phyloP scores from a whole-genome alignment of 2,888 invertebrate species.

The Ephialtes manifestator region DNA sequence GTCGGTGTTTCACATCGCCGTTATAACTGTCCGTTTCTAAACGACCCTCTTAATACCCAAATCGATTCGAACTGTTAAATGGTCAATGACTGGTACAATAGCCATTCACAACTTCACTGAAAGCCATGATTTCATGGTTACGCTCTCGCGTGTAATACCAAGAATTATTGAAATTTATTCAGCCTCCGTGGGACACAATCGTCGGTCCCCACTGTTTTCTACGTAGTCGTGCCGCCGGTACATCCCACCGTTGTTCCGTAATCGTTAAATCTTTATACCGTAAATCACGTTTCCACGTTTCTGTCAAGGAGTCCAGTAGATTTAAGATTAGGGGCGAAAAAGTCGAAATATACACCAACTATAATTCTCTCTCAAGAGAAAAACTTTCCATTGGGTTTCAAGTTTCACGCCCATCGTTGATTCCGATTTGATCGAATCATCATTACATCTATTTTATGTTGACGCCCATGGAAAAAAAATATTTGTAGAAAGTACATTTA shows the following conservation, averaged over 20 bases:
- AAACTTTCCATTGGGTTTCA: not conserved
- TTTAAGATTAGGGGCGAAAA: not conserved
- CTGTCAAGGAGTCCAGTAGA: not conserved
- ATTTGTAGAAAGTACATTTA: not conserved
- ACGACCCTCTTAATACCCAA: not conserved
- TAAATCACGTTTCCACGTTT: constrained; percentile 20
- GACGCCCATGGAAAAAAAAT: too few relatives aligned
- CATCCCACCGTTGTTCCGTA: constrained; percentile 20
- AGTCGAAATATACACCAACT: not conserved
- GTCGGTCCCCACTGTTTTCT: not conserved
- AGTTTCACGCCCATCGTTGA: constrained; percentile 14
- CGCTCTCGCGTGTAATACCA: not conserved
- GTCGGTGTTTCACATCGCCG: not conserved
- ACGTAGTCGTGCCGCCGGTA: constrained; percentile 1
- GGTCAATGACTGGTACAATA: not conserved
- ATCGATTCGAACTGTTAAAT: not conserved
- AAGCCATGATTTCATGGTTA: constrained; percentile 1
- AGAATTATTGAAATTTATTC: constrained; percentile 32
- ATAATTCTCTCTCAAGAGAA: not conserved
- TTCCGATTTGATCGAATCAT: constrained; percentile 19
- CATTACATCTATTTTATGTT: constrained; percentile 2
- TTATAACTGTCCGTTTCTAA: not conserved
- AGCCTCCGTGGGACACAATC: constrained; percentile 26
- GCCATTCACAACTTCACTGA: not conserved
- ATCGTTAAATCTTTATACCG: constrained; percentile 31